Percentiles rank a stretch among this genome's conserved stretches.
These are phyloP conservation scores for Lota lota DNA, from an alignment of 2,113 vertebrate species.

Conservation along the genomic window DNA sequence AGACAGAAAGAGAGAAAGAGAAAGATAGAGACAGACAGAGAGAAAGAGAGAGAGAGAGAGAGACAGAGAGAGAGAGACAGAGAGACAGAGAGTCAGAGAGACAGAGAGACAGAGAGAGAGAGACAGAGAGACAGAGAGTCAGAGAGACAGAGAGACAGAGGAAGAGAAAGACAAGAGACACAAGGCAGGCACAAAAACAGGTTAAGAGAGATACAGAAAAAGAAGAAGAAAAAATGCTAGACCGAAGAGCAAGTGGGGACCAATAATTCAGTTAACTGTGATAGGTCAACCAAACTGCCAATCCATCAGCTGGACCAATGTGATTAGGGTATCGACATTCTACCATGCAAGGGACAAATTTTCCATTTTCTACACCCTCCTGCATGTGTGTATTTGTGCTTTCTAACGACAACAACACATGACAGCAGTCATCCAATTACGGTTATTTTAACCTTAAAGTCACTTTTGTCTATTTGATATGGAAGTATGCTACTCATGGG, in stretches of 20 bases:
- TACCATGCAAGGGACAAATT: constrained; percentile 42
- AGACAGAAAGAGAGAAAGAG: background rate
- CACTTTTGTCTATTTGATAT: too few relatives aligned
- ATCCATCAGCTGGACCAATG: constrained; percentile 65
- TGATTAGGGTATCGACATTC: constrained; percentile 67
- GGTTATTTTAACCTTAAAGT: too few relatives aligned
- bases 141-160: constrained; percentile 2
- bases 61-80: background rate
- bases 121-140: background rate
- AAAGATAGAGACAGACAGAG: background rate
- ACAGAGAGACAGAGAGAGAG: constrained; percentile 24
- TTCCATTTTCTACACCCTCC: constrained; percentile 60
- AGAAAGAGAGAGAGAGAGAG: constrained; percentile 7
- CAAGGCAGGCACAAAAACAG: too few relatives aligned
- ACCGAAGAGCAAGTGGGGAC: constrained; percentile 59
- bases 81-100: constrained; percentile 17
- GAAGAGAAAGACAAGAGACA: constrained; percentile 4
- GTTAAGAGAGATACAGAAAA: constrained; percentile 9
- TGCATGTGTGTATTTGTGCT: constrained; percentile 19
- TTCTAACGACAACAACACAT: too few relatives aligned
- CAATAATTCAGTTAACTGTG: constrained; percentile 63
- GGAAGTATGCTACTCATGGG: too few relatives aligned
- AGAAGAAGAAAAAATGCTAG: constrained; percentile 31
- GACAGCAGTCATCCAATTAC: too few relatives aligned
- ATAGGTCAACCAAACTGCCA: constrained; percentile 66